Percentiles rank a stretch among this genome's conserved stretches.
These are phyloP conservation scores for Drosophila ananassae DNA, from an alignment of 1,140 invertebrate species.

Conservation along the genomic window DNA sequence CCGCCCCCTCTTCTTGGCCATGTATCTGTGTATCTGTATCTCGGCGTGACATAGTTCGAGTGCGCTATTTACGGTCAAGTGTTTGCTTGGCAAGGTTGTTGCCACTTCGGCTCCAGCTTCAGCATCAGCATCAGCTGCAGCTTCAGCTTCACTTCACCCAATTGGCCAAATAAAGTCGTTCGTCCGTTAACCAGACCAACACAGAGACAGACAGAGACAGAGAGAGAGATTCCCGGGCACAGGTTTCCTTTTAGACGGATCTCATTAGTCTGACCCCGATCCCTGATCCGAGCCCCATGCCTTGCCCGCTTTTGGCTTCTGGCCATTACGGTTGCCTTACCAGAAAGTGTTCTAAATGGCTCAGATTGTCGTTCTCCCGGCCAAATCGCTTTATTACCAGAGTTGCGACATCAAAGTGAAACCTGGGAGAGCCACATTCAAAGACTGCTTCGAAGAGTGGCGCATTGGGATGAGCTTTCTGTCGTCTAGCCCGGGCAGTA, in stretches of 20 bases:
- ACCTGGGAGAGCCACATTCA: background rate
- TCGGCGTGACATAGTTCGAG: slow-evolving; percentile 60
- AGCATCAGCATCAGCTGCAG: background rate
- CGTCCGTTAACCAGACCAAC: slow-evolving; percentile 55
- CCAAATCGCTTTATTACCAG: background rate
- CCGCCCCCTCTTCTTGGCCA: slow-evolving; percentile 15
- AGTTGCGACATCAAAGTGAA: slow-evolving; percentile 1
- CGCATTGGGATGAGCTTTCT: too few species aligned
- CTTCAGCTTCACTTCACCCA: slow-evolving; percentile 56
- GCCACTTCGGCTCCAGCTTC: slow-evolving; percentile 12
- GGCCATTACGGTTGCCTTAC: background rate
- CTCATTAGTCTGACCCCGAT: slow-evolving; percentile 71
- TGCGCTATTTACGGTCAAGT: slow-evolving; percentile 78
- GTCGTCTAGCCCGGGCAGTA: too few species aligned
- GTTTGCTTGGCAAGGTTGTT: slow-evolving; percentile 62
- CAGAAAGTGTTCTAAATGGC: slow-evolving; percentile 2
- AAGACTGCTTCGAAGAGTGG: too few species aligned
- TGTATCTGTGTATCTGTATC: slow-evolving; percentile 31
- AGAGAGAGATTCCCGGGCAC: slow-evolving; percentile 23
- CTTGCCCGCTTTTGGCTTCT: background rate
- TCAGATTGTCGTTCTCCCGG: background rate
- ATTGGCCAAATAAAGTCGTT: slow-evolving; percentile 73
- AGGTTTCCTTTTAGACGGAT: slow-evolving; percentile 63
- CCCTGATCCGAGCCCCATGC: slow-evolving; percentile 35
- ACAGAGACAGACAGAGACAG: background rate